These are phyloP conservation scores for Melinaea marsaeus DNA, from an alignment of 2,888 invertebrate species.

Conservation along the genomic window DNA sequence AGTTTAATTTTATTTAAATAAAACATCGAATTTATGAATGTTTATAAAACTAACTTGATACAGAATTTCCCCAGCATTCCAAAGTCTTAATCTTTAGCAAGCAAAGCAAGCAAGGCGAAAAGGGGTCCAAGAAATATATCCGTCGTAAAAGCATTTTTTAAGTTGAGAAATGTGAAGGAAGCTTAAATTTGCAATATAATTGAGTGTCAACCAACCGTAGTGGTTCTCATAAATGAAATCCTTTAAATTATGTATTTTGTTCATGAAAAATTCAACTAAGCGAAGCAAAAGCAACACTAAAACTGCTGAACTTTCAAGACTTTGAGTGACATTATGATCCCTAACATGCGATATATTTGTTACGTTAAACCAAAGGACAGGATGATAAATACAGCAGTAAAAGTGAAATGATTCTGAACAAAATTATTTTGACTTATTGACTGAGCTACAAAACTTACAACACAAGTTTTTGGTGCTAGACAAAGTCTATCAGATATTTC, in stretches of 20 bases:
- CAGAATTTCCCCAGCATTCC: conserved; percentile 69
- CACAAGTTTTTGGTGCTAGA: conserved; percentile 61
- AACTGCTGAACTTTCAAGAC: conserved; percentile 67
- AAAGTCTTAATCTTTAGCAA: conserved; percentile 49
- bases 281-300: conserved; percentile 64
- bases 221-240: too few relatives aligned
- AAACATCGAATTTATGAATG: neutral
- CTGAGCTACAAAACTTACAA: conserved; percentile 43
- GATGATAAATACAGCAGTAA: conserved; percentile 19
- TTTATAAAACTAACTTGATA: conserved; percentile 49
- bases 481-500: conserved; percentile 55
- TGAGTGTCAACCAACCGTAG: conserved; percentile 19
- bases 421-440: neutral
- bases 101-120: conserved; percentile 59
- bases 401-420: neutral
- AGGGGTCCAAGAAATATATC: conserved; percentile 63
- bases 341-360: conserved; percentile 65
- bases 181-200: conserved; percentile 42
- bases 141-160: conserved; percentile 66
- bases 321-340: conserved; percentile 71
- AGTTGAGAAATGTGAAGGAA: conserved; percentile 57
- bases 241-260: conserved; percentile 15
- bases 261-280: conserved; percentile 36
- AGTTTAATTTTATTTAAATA: too few relatives aligned
- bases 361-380: conserved; percentile 54